Evolutionary conservation across 2,113 vertebrate genomes (phyloP), one percentile per base, ranked within the genome.

Genomic region (Mirounga angustirostris): DNA sequence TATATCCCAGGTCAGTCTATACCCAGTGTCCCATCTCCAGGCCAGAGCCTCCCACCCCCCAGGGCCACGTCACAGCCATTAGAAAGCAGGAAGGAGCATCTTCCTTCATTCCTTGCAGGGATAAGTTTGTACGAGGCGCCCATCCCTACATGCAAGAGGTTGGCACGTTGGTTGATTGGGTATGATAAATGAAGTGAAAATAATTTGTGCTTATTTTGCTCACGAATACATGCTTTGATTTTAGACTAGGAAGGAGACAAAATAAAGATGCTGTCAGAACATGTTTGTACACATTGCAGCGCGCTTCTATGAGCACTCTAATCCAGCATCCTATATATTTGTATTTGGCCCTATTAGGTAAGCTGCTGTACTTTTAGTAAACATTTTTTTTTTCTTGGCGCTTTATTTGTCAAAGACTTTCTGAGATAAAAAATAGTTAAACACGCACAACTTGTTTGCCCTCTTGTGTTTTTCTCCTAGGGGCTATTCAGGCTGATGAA

Each of bases 341-440:
- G 50, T 59, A 58, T n/a, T 71, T 54, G 76, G 74, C n/a, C 36
- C 73, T 63, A 4, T 28, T 30, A 59, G 58, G 81, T 46, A 65
- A 63, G 36, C 82, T 4, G 28, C 63, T 82, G 1, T 43, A 43
- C 92, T 85, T 71, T 94, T 11, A 63, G 65, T 30, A 78, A 76
- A 80, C 85, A 50, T 21, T 74, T 65, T 30, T 30, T 19, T 19
- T 26, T 11, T 9, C 74, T 71, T 28, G 12, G 50, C 11, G 50
- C 84, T 94, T 87, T 89, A 65, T 92, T 85, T 90, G 84, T 92
- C 89, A 94, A 81, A 96, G 94, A 40, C 79, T 94, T 59, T 91
- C 15, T 54, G 67, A 85, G 69, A 71, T 61, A 95, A 96, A 96
- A 90, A 95, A 96, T 50, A 89, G 88, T 94, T 65, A 83, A 74